Conservation (phyloP, 64 coral and sea anemone genomes). For the Actinia tenebrosa region DNA sequence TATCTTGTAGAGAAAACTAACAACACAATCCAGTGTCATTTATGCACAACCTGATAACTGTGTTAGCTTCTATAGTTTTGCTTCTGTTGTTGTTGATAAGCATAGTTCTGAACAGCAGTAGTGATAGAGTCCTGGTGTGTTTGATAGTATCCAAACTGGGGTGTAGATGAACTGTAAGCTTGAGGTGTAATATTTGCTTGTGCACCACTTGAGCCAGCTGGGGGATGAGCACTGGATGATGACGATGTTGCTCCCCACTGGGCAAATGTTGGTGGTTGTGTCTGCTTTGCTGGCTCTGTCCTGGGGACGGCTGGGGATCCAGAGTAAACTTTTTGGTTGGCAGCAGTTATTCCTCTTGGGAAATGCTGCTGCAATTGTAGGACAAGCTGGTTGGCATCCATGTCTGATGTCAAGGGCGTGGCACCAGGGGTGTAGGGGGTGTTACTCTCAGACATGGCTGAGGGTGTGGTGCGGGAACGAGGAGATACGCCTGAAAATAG, state of each 20-base stretch:
- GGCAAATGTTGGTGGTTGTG: conserved; percentile 39
- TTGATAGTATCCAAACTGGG: conserved; percentile 91
- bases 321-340: conserved; percentile 69
- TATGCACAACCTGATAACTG: background rate
- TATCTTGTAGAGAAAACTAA: background rate
- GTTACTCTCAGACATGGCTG: conserved; percentile 80
- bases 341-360: conserved; percentile 45
- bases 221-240: conserved; percentile 6
- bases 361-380: conserved; percentile 72
- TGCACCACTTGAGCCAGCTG: conserved; percentile 12
- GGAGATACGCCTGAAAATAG: conserved; percentile 58
- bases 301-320: conserved; percentile 3
- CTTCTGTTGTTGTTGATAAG: background rate
- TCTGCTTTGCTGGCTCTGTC: background rate
- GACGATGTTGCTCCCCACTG: conserved; percentile 50
- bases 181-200: conserved; percentile 26
- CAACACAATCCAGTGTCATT: background rate
- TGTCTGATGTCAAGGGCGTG: conserved; percentile 62
- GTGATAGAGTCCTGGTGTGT: conserved; percentile 66
- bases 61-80: conserved; percentile 14
- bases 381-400: conserved; percentile 79
- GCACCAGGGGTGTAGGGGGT: conserved; percentile 96
- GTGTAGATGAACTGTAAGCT: conserved; percentile 27
- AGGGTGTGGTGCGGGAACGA: conserved; percentile 58
- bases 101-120: conserved; percentile 21